Conservation (phyloP, 2,888 invertebrate genomes). For the Hirtodrosophila trivittata region DNA sequence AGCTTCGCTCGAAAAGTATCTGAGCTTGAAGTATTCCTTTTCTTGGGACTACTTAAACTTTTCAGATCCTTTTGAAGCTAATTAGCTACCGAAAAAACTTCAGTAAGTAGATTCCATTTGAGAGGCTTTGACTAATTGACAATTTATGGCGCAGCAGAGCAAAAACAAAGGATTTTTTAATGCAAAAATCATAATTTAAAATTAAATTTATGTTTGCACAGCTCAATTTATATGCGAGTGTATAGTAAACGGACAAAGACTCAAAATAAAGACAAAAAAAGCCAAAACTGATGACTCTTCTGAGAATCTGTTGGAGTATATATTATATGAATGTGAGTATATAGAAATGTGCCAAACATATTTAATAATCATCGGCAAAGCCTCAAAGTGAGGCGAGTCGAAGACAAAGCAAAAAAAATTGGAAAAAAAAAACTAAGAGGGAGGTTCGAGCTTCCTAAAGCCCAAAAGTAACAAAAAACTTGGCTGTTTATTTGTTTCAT, state of each 20-base stretch:
- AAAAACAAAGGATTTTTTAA: conserved; percentile 17
- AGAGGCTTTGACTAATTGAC: conserved; percentile 53
- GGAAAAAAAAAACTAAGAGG: conserved; percentile 14
- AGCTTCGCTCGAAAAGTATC: too few relatives aligned
- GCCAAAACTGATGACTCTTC: conserved; percentile 17
- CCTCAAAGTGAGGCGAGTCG: conserved; percentile 38
- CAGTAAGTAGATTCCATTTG: too few relatives aligned
- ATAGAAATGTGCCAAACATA: conserved; percentile 22
- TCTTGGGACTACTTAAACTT: too few relatives aligned
- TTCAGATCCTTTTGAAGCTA: too few relatives aligned
- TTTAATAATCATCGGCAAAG: conserved; percentile 46
- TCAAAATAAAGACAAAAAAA: conserved; percentile 11
- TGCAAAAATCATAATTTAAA: conserved; percentile 46
- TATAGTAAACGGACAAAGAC: too few relatives aligned
- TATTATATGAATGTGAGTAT: conserved; percentile 5
- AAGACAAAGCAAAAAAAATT: conserved; percentile 24
- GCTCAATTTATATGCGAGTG: too few relatives aligned
- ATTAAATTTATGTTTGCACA: too few relatives aligned
- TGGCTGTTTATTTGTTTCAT: conserved; percentile 48
- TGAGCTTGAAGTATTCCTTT: too few relatives aligned
- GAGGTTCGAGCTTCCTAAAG: conserved; percentile 24
- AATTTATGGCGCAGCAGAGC: conserved; percentile 35
- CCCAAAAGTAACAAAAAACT: conserved; percentile 13
- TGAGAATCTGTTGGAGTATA: conserved; percentile 18
- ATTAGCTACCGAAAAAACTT: too few relatives aligned